phyloP scores from a whole-genome alignment of 2,113 vertebrate species.

The Muntiacus muntjak region DNA sequence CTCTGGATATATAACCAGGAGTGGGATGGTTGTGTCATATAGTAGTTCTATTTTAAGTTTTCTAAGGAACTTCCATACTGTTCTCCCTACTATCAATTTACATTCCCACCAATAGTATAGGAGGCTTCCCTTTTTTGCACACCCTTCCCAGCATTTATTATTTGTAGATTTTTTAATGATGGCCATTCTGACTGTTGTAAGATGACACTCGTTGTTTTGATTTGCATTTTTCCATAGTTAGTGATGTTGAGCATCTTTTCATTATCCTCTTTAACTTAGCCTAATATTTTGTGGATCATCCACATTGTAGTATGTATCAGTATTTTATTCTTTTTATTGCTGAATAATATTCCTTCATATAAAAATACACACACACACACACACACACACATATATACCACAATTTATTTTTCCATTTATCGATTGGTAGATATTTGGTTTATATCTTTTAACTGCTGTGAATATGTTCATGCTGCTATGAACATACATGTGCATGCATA shows the following conservation, averaged over 20 bases:
- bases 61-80: background rate
- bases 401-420: background rate
- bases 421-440: background rate
- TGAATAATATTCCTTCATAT: background rate
- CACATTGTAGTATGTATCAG: background rate
- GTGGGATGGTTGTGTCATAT: background rate
- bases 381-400: background rate
- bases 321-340: background rate
- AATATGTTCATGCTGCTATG: background rate
- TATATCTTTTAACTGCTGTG: background rate
- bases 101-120: background rate
- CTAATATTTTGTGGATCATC: background rate
- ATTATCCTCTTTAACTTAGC: background rate
- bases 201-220: background rate
- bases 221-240: background rate
- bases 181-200: background rate
- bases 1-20: background rate
- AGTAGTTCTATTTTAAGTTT: background rate
- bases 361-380: rapidly evolving
- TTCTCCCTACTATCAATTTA: background rate
- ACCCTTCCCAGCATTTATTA: background rate
- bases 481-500: background rate
- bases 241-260: background rate
- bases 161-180: background rate
- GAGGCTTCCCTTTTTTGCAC: background rate